phyloP scores from a whole-genome alignment of 2,113 vertebrate genomes.

The Sander lucioperca region DNA sequence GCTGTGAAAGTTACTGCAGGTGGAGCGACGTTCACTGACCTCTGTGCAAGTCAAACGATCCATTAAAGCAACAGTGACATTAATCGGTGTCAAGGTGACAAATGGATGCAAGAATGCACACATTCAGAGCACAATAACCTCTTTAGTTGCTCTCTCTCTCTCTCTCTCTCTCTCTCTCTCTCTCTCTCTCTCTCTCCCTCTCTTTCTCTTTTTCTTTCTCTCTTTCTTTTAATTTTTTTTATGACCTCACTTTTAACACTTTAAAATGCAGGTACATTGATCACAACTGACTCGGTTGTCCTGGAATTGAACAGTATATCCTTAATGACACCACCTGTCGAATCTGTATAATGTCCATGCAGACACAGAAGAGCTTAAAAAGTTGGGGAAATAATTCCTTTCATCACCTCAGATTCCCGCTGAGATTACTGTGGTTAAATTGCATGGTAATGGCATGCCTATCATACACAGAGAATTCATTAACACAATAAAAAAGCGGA shows the following conservation, averaged over 20 bases:
- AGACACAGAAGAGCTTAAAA: conserved; percentile 8
- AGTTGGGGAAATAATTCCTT: conserved; percentile 2
- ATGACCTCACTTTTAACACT: background rate
- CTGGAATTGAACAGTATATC: background rate
- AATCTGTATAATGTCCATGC: background rate
- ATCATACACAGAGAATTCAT: conserved; percentile 65
- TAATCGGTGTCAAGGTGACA: conserved; percentile 14
- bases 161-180: too few relatives aligned
- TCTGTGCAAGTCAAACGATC: conserved; percentile 19
- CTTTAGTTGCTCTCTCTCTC: background rate
- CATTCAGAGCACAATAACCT: background rate
- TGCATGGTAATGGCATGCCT: conserved; percentile 22
- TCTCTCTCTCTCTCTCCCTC: background rate
- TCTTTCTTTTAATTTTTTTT: background rate
- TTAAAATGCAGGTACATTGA: too few relatives aligned
- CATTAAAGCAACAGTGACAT: background rate
- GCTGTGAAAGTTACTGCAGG: conserved; percentile 35
- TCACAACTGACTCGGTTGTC: background rate
- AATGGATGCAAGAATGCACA: background rate
- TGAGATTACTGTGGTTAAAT: conserved; percentile 36
- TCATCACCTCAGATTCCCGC: background rate
- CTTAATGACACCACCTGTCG: background rate
- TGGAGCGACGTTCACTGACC: conserved; percentile 45
- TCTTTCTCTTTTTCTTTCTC: too few relatives aligned
- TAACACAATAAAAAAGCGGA: conserved; percentile 60